Evolutionary conservation across 2,113 vertebrate species (phyloP).

Genomic region (Atrichornis clamosus): DNA sequence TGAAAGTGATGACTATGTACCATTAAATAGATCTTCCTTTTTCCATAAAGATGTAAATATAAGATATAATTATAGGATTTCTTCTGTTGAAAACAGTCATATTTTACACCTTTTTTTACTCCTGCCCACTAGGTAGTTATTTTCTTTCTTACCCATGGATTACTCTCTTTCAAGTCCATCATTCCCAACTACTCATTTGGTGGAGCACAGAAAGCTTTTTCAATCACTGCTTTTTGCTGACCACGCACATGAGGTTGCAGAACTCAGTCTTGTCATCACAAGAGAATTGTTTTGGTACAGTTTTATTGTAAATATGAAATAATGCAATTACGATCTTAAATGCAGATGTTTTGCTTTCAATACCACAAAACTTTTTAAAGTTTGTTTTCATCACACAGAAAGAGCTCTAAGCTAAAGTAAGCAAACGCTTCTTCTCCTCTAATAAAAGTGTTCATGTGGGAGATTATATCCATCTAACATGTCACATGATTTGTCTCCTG

Average conservation of each 20-base stretch:
- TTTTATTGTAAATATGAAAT: background rate
- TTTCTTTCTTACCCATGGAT: constrained; percentile 3
- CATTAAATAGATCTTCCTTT: background rate
- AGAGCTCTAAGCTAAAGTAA: background rate
- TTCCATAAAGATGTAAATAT: background rate
- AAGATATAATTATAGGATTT: background rate
- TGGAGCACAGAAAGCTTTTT: constrained; percentile 25
- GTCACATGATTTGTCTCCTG: background rate
- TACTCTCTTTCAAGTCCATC: background rate
- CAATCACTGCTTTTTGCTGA: constrained; percentile 1
- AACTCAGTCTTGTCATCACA: background rate
- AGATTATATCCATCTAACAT: background rate
- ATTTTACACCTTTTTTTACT: constrained; percentile 35
- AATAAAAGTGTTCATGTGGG: background rate
- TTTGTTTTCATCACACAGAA: background rate
- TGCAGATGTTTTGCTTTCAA: background rate
- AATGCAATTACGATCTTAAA: background rate
- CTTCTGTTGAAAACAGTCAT: background rate
- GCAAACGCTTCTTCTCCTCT: background rate
- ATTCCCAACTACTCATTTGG: constrained; percentile 43
- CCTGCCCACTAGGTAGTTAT: background rate
- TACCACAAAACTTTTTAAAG: constrained; percentile 2
- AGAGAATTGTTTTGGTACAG: background rate
- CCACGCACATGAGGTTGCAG: background rate
- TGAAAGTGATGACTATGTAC: background rate